Percentiles rank a stretch among this genome's conserved stretches.
These are phyloP conservation scores for Phortica magna DNA, from an alignment of 2,888 invertebrate genomes.

Conservation along the genomic window DNA sequence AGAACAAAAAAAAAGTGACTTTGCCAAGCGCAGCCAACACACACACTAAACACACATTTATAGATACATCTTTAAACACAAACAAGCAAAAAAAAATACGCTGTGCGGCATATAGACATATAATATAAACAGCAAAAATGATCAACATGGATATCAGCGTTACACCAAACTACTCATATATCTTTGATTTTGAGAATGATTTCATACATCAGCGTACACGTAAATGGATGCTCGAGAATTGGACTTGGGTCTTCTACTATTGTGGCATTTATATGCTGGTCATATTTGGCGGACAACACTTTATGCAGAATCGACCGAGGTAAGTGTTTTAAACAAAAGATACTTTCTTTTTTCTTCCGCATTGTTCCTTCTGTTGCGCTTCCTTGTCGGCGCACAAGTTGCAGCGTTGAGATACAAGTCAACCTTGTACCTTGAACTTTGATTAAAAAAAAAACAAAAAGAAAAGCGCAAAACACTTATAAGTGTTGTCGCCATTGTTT, in stretches of 20 bases:
- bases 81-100: slow-evolving; percentile 27
- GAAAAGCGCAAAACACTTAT: too few species aligned
- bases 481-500: too few species aligned
- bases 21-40: not conserved
- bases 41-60: not conserved
- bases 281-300: slow-evolving; percentile 95
- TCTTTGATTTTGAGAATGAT: slow-evolving; percentile 96
- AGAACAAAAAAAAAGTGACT: not conserved
- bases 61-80: slow-evolving; percentile 35
- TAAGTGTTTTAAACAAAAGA: slow-evolving; percentile 72
- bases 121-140: slow-evolving; percentile 56
- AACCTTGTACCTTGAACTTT: slow-evolving; percentile 16
- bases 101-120: not conserved
- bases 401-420: not conserved
- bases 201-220: slow-evolving; percentile 93
- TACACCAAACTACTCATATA: slow-evolving; percentile 93
- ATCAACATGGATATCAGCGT: slow-evolving; percentile 81
- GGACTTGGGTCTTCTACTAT: slow-evolving; percentile 94
- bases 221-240: slow-evolving; percentile 97
- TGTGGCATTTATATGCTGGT: slow-evolving; percentile 94
- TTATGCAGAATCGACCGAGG: slow-evolving; percentile 94
- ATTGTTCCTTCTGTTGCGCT: not conserved
- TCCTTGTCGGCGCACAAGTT: not conserved
- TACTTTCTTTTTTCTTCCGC: not conserved
- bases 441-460: not conserved